Conservation (phyloP, 2,888 invertebrate genomes). For the Parnassius orleans region DNA sequence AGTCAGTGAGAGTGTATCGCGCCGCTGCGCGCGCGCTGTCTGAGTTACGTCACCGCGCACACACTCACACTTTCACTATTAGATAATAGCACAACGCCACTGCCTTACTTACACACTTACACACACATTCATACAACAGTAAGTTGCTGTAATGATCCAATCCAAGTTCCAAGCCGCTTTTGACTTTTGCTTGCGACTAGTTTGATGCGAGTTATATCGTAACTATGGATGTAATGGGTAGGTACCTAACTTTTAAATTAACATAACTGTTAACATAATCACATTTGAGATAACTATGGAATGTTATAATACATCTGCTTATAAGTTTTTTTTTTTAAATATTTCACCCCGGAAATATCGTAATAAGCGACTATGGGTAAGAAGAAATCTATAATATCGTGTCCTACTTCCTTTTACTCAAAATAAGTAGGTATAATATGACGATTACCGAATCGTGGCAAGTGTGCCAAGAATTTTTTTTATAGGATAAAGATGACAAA, state of each 20-base stretch:
- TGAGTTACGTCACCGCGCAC: conserved; percentile 67
- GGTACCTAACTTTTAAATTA: conserved; percentile 7
- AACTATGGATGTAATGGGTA: conserved; percentile 16
- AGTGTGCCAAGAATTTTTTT: no score
- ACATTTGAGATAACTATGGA: neutral
- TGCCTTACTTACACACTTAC: conserved; percentile 77
- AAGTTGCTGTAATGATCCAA: conserved; percentile 54
- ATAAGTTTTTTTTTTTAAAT: neutral
- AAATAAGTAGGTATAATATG: no score
- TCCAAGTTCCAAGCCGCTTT: conserved; percentile 27
- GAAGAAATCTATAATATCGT: neutral
- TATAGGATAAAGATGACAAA: no score
- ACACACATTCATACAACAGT: conserved; percentile 54
- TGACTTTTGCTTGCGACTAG: conserved; percentile 29
- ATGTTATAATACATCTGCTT: neutral
- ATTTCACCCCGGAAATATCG: neutral
- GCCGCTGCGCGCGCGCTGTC: conserved; percentile 43
- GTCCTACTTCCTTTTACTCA: neutral
- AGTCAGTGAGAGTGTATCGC: conserved; percentile 64
- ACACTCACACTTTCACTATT: conserved; percentile 77
- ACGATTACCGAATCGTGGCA: no score
- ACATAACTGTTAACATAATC: conserved; percentile 1
- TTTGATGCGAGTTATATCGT: conserved; percentile 16
- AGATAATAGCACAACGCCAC: conserved; percentile 70
- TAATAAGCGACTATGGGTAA: neutral